Evolutionary conservation across 1,140 invertebrate genomes (phyloP).

Genomic region (Palaemon carinicauda): DNA sequence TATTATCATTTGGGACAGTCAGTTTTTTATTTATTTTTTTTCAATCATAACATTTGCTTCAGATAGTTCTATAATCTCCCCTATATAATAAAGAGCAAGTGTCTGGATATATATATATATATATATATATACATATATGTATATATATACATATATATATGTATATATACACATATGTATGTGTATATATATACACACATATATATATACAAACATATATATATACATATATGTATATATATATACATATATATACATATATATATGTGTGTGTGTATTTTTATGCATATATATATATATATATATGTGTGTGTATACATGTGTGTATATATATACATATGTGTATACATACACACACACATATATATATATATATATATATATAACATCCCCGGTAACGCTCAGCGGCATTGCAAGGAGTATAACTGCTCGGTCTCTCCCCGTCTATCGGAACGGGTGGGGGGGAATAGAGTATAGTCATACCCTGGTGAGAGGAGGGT

Average conservation of each 20-base stretch:
- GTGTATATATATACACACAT: neutral
- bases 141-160: neutral
- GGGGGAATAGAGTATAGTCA: too few relatives aligned
- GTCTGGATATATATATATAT: neutral
- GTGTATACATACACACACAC: neutral
- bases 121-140: neutral
- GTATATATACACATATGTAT: neutral
- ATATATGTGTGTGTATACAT: neutral
- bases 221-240: neutral
- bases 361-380: neutral
- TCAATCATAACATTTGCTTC: too few relatives aligned
- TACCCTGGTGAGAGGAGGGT: too few relatives aligned
- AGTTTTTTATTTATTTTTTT: too few relatives aligned
- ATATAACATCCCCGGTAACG: too few relatives aligned
- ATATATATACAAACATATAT: neutral
- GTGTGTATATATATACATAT: neutral
- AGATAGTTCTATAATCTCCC: too few relatives aligned
- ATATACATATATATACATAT: neutral
- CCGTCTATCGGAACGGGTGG: too few relatives aligned
- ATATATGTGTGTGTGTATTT: neutral
- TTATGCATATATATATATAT: neutral
- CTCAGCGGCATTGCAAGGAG: too few relatives aligned
- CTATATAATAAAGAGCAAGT: too few relatives aligned
- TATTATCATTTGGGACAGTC: too few relatives aligned
- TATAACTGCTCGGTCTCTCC: too few relatives aligned